These are phyloP conservation scores for Macrosiphum euphorbiae DNA, from an alignment of 2,888 invertebrate genomes.

Conservation along the genomic window DNA sequence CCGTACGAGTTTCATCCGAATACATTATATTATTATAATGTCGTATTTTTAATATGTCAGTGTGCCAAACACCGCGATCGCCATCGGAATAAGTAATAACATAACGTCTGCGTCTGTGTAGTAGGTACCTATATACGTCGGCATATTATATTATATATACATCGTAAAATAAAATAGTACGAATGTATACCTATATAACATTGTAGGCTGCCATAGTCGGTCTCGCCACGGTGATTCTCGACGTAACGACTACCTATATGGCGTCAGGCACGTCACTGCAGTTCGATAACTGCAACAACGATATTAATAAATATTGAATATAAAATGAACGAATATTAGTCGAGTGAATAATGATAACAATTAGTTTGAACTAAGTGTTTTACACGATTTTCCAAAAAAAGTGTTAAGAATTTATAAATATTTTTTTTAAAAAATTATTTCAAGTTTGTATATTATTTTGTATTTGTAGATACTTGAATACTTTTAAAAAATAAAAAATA, in stretches of 20 bases:
- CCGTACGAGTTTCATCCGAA: background rate
- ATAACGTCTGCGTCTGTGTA: background rate
- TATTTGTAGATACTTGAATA: too few relatives aligned
- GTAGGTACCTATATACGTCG: background rate
- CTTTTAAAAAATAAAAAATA: too few relatives aligned
- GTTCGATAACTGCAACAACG: background rate
- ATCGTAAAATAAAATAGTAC: background rate
- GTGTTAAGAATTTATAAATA: background rate
- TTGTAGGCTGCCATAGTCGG: background rate
- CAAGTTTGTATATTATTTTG: too few relatives aligned
- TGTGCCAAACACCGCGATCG: background rate
- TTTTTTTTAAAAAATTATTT: too few relatives aligned
- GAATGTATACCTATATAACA: background rate
- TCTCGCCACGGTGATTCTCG: background rate
- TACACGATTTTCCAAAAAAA: background rate
- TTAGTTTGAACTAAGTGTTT: too few relatives aligned
- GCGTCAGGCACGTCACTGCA: background rate
- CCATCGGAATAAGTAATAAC: background rate
- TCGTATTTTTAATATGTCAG: conserved; percentile 34
- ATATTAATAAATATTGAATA: background rate
- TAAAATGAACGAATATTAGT: too few relatives aligned
- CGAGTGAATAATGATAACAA: too few relatives aligned
- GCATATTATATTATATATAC: background rate
- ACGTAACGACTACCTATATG: background rate
- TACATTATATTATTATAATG: background rate